phyloP scores from a whole-genome alignment of 2,113 vertebrate genomes.

The Gasterosteus aculeatus region DNA sequence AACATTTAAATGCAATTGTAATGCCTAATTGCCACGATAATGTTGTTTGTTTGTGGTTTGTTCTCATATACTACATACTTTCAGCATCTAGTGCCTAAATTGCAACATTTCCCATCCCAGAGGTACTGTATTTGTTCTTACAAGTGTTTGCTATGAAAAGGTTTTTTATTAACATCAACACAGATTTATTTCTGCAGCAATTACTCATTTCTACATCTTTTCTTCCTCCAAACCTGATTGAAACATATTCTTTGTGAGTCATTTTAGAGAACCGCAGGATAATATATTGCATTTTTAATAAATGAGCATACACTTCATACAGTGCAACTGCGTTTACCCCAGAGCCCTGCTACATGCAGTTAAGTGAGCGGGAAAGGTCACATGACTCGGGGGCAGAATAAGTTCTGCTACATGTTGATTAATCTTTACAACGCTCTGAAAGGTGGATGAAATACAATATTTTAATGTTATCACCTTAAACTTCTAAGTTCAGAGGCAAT shows the following conservation, averaged over 20 bases:
- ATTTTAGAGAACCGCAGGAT: conserved; percentile 46
- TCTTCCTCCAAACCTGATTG: conserved; percentile 41
- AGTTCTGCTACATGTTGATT: conserved; percentile 60
- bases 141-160: conserved; percentile 41
- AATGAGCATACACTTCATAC: conserved; percentile 46
- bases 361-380: conserved; percentile 62
- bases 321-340: conserved; percentile 52
- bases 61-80: conserved; percentile 30
- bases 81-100: not conserved
- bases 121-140: conserved; percentile 32
- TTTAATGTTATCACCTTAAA: conserved; percentile 49
- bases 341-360: conserved; percentile 28
- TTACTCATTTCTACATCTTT: conserved; percentile 53
- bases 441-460: conserved; percentile 46
- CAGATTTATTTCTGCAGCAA: conserved; percentile 40
- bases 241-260: conserved; percentile 60
- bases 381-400: conserved; percentile 50
- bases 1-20: conserved; percentile 10
- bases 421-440: conserved; percentile 45
- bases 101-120: conserved; percentile 10
- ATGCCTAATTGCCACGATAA: conserved; percentile 13
- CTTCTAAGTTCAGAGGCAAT: conserved; percentile 54
- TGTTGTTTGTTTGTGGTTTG: conserved; percentile 25
- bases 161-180: conserved; percentile 32
- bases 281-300: conserved; percentile 66